Evolutionary conservation across 2,113 vertebrate genomes (phyloP).

Genomic region (Seriola dumerili): DNA sequence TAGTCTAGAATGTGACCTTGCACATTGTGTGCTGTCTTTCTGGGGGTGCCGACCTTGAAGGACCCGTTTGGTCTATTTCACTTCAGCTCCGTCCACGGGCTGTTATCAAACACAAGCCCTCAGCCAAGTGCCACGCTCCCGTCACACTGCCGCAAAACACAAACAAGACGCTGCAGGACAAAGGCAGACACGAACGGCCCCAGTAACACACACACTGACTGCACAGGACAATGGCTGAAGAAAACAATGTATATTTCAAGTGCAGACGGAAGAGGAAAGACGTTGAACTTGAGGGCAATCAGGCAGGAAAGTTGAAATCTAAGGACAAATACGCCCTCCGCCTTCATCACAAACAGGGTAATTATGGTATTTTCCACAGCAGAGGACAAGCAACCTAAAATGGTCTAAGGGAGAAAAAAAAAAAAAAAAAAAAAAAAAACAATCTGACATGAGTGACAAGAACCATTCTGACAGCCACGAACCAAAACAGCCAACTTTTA

Average conservation of each 20-base stretch:
- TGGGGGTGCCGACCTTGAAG: slow-evolving; percentile 87
- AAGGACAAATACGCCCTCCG: slow-evolving; percentile 78
- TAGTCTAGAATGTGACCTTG: slow-evolving; percentile 91
- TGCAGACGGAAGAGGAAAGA: slow-evolving; percentile 79
- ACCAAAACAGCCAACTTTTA: slow-evolving; percentile 79
- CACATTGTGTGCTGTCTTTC: slow-evolving; percentile 83
- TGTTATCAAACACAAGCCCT: slow-evolving; percentile 76
- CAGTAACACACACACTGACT: slow-evolving; percentile 29
- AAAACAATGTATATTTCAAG: slow-evolving; percentile 83
- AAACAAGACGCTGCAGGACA: slow-evolving; percentile 76
- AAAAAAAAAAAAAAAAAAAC: slow-evolving; percentile 46
- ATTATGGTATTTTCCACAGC: slow-evolving; percentile 77
- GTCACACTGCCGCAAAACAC: slow-evolving; percentile 70
- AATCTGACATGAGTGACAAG: slow-evolving; percentile 78
- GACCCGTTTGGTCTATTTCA: slow-evolving; percentile 84
- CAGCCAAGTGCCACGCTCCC: slow-evolving; percentile 75
- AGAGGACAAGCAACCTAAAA: slow-evolving; percentile 72
- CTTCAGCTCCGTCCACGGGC: slow-evolving; percentile 67
- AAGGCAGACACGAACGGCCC: slow-evolving; percentile 65
- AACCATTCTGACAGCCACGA: slow-evolving; percentile 73
- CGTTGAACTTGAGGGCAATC: slow-evolving; percentile 78
- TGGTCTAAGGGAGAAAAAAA: slow-evolving; percentile 67
- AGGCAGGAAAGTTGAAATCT: slow-evolving; percentile 77
- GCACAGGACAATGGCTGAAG: slow-evolving; percentile 75
- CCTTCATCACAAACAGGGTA: slow-evolving; percentile 81